Conservation (phyloP, 2,888 invertebrate genomes). For the Hypomecis atomaria region DNA sequence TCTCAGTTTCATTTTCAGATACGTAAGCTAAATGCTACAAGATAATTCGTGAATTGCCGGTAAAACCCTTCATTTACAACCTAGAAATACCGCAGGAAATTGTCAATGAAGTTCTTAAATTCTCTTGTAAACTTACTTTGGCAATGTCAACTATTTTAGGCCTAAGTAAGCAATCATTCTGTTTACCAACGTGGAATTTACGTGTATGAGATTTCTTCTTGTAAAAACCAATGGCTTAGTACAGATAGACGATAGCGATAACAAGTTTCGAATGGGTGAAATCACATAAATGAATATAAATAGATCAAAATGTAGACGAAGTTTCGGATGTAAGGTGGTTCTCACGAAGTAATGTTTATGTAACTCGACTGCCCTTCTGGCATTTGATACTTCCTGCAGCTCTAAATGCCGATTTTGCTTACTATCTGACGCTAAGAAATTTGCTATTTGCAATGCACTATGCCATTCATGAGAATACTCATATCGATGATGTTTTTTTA, state of each 20-base stretch:
- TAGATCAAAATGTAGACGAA: slow-evolving; percentile 12
- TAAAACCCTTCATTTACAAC: slow-evolving; percentile 18
- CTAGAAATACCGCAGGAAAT: slow-evolving; percentile 26
- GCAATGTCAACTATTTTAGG: slow-evolving; percentile 41
- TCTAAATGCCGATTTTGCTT: slow-evolving; percentile 16
- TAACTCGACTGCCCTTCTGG: slow-evolving; percentile 18
- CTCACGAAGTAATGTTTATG: slow-evolving; percentile 25
- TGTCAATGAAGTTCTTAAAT: slow-evolving; percentile 15
- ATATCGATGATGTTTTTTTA: slow-evolving; percentile 30
- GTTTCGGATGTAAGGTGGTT: slow-evolving; percentile 21
- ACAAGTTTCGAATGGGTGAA: slow-evolving; percentile 4
- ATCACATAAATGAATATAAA: slow-evolving; percentile 21
- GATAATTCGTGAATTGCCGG: slow-evolving; percentile 12
- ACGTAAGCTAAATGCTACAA: slow-evolving; percentile 10
- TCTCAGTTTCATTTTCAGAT: slow-evolving; percentile 23
- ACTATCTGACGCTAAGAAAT: slow-evolving; percentile 15
- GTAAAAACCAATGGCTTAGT: too few species aligned
- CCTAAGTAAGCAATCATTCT: slow-evolving; percentile 48
- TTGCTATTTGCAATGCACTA: slow-evolving; percentile 17
- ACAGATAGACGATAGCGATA: too few species aligned
- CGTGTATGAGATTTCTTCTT: not conserved
- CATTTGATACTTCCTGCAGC: slow-evolving; percentile 18
- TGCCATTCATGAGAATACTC: slow-evolving; percentile 31
- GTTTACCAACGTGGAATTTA: slow-evolving; percentile 21
- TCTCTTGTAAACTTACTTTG: slow-evolving; percentile 24